Evolutionary conservation across 1,140 invertebrate genomes (phyloP).

Genomic region (Maniola jurtina): DNA sequence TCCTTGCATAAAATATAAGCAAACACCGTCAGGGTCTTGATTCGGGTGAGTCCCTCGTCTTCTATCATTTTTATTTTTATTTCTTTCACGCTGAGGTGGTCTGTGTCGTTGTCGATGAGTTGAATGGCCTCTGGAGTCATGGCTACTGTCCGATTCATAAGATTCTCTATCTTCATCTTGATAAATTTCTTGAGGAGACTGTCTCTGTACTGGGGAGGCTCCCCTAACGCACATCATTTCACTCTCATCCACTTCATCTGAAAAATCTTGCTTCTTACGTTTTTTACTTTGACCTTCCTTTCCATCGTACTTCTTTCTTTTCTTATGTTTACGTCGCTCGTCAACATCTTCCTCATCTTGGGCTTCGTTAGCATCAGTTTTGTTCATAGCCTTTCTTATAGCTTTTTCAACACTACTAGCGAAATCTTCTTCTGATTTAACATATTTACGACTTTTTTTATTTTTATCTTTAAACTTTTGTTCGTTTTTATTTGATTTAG

Average conservation of each 20-base stretch:
- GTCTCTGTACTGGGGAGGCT: slow-evolving; percentile 80
- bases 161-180: slow-evolving; percentile 74
- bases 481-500: slow-evolving; percentile 65
- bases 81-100: slow-evolving; percentile 65
- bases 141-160: slow-evolving; percentile 79
- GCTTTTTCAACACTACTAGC: slow-evolving; percentile 88
- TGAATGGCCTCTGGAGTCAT: slow-evolving; percentile 64
- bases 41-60: slow-evolving; percentile 72
- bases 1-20: slow-evolving; percentile 91
- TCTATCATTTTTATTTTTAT: slow-evolving; percentile 66
- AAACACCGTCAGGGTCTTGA: slow-evolving; percentile 85
- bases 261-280: slow-evolving; percentile 77
- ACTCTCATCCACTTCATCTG: slow-evolving; percentile 85
- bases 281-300: slow-evolving; percentile 68
- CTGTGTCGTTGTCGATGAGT: slow-evolving; percentile 6
- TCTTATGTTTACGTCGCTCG: slow-evolving; percentile 73
- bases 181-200: slow-evolving; percentile 47
- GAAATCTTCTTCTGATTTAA: slow-evolving; percentile 83
- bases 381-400: slow-evolving; percentile 83
- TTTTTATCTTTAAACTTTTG: slow-evolving; percentile 67
- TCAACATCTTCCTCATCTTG: slow-evolving; percentile 77
- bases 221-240: slow-evolving; percentile 89
- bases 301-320: slow-evolving; percentile 74
- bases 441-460: slow-evolving; percentile 66
- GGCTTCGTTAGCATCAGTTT: slow-evolving; percentile 77